These are phyloP conservation scores for Drosophila atripex DNA, from an alignment of 2,888 invertebrate genomes.

Conservation along the genomic window DNA sequence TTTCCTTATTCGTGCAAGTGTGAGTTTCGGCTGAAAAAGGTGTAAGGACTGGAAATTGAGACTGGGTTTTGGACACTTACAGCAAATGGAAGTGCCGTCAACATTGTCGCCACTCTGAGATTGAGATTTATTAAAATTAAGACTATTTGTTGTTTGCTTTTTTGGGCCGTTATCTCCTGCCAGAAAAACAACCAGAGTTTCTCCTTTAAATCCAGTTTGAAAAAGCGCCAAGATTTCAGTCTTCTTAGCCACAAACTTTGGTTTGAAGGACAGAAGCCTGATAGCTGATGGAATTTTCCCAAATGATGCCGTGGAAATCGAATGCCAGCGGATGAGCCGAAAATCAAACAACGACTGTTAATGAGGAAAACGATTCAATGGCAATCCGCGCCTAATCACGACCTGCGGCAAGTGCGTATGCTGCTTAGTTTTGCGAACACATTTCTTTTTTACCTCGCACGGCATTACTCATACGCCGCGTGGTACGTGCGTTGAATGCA, in stretches of 20 bases:
- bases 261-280: not conserved
- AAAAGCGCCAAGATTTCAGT: not conserved
- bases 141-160: slow-evolving; percentile 21
- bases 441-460: slow-evolving; percentile 5
- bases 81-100: slow-evolving; percentile 49
- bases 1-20: slow-evolving; percentile 7
- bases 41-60: not conserved
- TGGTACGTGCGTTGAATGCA: slow-evolving; percentile 66
- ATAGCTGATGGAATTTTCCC: not conserved
- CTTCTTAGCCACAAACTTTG: not conserved
- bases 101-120: slow-evolving; percentile 2
- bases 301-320: not conserved
- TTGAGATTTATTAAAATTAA: slow-evolving; percentile 24
- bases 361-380: slow-evolving; percentile 26
- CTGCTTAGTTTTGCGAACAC: slow-evolving; percentile 11
- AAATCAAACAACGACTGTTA: slow-evolving; percentile 26
- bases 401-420: slow-evolving; percentile 21
- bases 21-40: not conserved
- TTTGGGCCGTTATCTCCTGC: not conserved
- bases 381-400: slow-evolving; percentile 29
- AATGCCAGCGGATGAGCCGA: slow-evolving; percentile 11
- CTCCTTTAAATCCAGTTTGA: too few species aligned
- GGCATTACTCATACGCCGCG: slow-evolving; percentile 59
- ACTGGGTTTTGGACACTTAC: slow-evolving; percentile 23
- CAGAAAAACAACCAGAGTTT: not conserved